phyloP scores from a whole-genome alignment of 2,113 vertebrate genomes.

The Myrmecophaga tridactyla region DNA sequence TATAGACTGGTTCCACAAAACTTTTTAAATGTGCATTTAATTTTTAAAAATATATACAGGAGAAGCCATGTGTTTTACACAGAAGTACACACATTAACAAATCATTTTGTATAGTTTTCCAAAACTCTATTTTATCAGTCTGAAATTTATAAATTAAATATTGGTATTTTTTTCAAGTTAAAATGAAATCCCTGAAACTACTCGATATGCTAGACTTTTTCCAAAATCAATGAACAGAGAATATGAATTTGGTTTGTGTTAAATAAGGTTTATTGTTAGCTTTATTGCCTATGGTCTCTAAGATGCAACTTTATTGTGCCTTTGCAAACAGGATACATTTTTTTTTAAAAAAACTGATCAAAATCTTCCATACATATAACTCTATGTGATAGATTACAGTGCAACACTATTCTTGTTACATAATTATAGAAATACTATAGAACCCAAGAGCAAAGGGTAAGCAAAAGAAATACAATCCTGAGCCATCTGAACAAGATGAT shows the following conservation, averaged over 20 bases:
- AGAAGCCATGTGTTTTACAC: conserved; percentile 49
- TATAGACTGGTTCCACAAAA: conserved; percentile 10
- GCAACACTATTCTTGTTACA: conserved; percentile 68
- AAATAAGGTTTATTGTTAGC: conserved; percentile 70
- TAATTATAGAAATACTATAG: conserved; percentile 70
- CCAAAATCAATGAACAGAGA: conserved; percentile 65
- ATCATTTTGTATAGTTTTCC: conserved; percentile 47
- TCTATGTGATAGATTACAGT: conserved; percentile 70
- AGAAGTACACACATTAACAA: conserved; percentile 63
- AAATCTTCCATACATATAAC: conserved; percentile 78
- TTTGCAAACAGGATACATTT: conserved; percentile 59
- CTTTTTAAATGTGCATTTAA: conserved; percentile 38
- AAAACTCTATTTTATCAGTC: conserved; percentile 40
- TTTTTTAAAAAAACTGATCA: conserved; percentile 76
- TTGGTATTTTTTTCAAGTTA: conserved; percentile 51
- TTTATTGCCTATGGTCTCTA: conserved; percentile 64
- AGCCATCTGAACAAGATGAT: conserved; percentile 64
- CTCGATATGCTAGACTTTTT: conserved; percentile 16
- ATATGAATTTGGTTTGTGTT: conserved; percentile 57
- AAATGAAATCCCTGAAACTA: conserved; percentile 55
- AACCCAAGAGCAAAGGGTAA: conserved; percentile 68
- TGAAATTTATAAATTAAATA: conserved; percentile 65
- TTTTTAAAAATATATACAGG: conserved; percentile 66
- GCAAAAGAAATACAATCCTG: conserved; percentile 66
- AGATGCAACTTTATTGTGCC: conserved; percentile 71